Base-by-base conservation (phyloP, 2,888 invertebrate species). In the Pristionchus japonicus region DNA sequence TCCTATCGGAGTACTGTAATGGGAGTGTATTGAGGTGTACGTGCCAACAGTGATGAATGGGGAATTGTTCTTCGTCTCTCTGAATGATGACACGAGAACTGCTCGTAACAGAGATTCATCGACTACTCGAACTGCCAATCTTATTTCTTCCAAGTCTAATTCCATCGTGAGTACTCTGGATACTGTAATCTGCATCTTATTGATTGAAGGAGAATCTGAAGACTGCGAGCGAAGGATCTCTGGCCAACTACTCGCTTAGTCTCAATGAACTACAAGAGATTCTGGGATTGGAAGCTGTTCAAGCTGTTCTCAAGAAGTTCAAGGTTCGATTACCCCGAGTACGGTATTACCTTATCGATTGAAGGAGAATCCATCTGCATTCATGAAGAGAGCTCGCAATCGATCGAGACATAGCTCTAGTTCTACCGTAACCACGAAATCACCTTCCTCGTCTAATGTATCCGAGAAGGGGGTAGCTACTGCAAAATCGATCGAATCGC, bases 331-430 rank as follows among this genome's bases (percentile, higher is more conserved):
- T 17, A 77, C 31, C n/a, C 17, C 4, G 23, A 40, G 20, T 15
- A 74, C 20, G 3, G 20, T 67, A 67, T 20, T 37, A 74, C 74
- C 74, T 17, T 40, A 37, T 40, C 1, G 20, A 20, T 37, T 74
- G 40, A 74, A 74, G 74, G 74, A 74, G 15, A 74, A 74, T 74
- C 74, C 74, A 40, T 40, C 40, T 3, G 74, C 74, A 20, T 74
- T 74, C 74, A 74, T 40, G 74, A 74, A 74, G 40, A 37, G 74
- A 40, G 74, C 74, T 74, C 37, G 74, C 15, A 74, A 74, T 74
- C 74, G 74, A 37, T 74, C 74, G 74, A 74, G 74, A 74, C 74
- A 74, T n/a, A n/a, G n/a, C n/a, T n/a, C n/a, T 40, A 37, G 74
- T 40, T 74, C 74, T 40, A 40, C 74, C 74, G 74, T 74, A 37